Conservation (phyloP, 1,140 invertebrate genomes). For the Arctopsyche grandis region DNA sequence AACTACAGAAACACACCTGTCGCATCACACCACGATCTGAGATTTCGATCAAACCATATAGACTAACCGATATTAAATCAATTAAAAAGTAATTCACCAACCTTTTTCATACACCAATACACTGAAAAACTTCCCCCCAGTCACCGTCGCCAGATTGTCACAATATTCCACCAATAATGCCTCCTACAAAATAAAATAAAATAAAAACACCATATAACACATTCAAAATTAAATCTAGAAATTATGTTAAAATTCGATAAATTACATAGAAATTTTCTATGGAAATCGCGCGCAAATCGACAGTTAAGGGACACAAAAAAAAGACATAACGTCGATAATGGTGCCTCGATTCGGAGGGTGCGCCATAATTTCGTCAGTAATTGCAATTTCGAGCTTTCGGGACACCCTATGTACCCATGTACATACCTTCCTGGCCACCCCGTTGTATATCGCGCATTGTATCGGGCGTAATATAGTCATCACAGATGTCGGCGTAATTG, state of each 20-base stretch:
- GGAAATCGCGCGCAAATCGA: neutral
- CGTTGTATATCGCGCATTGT: constrained; percentile 13
- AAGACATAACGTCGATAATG: constrained; percentile 26
- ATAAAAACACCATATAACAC: too few relatives aligned
- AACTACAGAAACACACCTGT: too few relatives aligned
- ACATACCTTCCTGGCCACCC: neutral
- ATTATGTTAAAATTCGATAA: neutral
- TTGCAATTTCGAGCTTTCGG: constrained; percentile 36
- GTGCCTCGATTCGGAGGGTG: constrained; percentile 1
- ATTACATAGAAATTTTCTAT: neutral
- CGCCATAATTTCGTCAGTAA: constrained; percentile 48
- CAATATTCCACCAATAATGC: too few relatives aligned
- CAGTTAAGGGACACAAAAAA: neutral
- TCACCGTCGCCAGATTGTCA: too few relatives aligned
- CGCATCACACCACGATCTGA: too few relatives aligned
- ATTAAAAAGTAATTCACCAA: too few relatives aligned
- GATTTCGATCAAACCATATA: too few relatives aligned
- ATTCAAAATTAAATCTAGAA: neutral
- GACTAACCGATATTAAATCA: too few relatives aligned
- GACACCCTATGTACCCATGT: neutral
- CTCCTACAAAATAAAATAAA: too few relatives aligned
- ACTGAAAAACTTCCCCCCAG: too few relatives aligned
- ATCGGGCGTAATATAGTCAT: constrained; percentile 47
- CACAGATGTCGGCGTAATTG: constrained; percentile 54
- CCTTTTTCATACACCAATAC: too few relatives aligned